Evolutionary conservation across 2,797 vertebrate species (phyloP).

Genomic region (Schizopygopsis pylzovi): DNA sequence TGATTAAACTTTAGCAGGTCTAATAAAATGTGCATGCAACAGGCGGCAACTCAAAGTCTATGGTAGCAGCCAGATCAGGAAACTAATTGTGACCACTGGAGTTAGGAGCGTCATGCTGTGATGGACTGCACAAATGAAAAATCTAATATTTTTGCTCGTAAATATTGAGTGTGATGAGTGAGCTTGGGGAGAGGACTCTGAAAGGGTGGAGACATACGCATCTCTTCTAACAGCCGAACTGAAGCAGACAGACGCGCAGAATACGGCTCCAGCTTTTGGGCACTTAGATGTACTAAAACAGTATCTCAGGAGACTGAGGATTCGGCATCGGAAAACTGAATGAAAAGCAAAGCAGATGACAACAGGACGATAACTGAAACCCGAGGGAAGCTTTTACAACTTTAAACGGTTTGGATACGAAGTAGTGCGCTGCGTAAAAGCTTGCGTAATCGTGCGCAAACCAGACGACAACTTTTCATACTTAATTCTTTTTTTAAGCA

Average conservation of each 20-base stretch:
- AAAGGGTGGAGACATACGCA: conserved; percentile 48
- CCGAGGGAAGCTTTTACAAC: conserved; percentile 4
- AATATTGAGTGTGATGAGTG: not conserved
- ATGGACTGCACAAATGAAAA: not conserved
- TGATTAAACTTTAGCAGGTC: not conserved
- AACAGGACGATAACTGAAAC: not conserved
- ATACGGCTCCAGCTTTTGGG: not conserved
- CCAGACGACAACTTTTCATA: not conserved
- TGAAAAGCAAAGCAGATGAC: not conserved
- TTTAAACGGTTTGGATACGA: conserved; percentile 14
- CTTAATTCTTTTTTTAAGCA: not conserved
- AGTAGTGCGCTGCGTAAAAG: conserved; percentile 1
- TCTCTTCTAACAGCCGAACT: conserved; percentile 20
- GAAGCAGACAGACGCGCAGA: not conserved
- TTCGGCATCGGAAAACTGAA: not conserved
- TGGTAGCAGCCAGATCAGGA: not conserved
- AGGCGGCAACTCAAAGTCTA: not conserved
- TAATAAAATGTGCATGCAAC: not conserved
- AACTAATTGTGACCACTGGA: not conserved
- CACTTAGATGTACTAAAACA: conserved; percentile 2
- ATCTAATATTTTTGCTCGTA: not conserved
- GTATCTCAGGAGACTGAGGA: not conserved
- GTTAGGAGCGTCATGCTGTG: not conserved
- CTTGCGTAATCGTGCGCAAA: conserved; percentile 2
- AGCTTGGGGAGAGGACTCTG: conserved; percentile 1